Percentiles rank a stretch among this genome's conserved stretches.
These are phyloP conservation scores for Craniophora ligustri DNA, from an alignment of 2,888 invertebrate species.

Conservation along the genomic window DNA sequence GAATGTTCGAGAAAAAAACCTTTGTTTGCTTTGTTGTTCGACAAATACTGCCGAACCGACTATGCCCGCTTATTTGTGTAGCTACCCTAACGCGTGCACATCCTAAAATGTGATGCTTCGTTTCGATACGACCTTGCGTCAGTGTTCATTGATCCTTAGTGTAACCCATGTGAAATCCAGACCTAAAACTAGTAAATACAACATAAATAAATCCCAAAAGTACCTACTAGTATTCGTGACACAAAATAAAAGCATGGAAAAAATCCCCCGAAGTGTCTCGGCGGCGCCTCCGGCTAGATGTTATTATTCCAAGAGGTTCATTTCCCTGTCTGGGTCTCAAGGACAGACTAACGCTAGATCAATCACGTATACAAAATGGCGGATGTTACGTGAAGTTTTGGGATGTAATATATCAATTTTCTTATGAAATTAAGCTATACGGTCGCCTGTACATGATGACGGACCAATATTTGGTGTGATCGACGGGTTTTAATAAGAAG, in stretches of 20 bases:
- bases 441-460: background rate
- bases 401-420: slow-evolving; percentile 1
- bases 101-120: no score
- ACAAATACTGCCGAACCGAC: no score
- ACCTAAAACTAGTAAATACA: background rate
- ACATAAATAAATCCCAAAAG: no score
- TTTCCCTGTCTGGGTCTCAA: slow-evolving; percentile 36
- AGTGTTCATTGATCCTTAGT: no score
- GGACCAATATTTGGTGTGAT: no score
- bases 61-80: no score
- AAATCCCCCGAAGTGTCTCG: slow-evolving; percentile 3
- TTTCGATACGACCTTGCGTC: no score
- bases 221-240: background rate
- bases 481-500: no score
- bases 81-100: no score
- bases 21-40: no score
- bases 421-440: background rate
- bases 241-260: slow-evolving; percentile 7
- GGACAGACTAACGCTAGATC: slow-evolving; percentile 16
- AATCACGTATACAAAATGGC: slow-evolving; percentile 15
- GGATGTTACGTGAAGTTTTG: background rate
- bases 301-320: slow-evolving; percentile 16
- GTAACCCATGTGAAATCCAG: no score
- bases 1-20: no score
- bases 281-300: slow-evolving; percentile 22